A percentile compares a stretch with the other conserved stretches of the same genome.
phyloP scores from a whole-genome alignment of 2,888 invertebrate genomes.

The Bellardia pandia region DNA sequence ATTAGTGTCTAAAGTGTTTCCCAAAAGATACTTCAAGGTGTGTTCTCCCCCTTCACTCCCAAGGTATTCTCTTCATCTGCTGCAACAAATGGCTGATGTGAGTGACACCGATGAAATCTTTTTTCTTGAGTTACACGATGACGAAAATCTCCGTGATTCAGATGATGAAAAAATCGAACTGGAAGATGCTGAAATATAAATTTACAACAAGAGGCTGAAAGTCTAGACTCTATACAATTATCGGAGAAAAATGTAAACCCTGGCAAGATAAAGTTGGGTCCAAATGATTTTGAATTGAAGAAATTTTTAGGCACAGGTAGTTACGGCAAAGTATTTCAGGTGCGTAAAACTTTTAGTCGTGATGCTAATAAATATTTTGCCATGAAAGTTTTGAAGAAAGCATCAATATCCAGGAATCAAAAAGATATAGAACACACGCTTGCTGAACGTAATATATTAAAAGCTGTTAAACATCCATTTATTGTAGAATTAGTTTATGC shows the following conservation, averaged over 20 bases:
- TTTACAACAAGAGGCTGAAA: constrained; percentile 83
- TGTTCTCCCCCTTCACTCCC: constrained; percentile 33
- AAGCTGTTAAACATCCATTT: no score
- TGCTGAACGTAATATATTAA: no score
- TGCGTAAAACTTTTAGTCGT: constrained; percentile 95
- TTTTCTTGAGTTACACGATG: constrained; percentile 94
- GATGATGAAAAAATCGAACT: constrained; percentile 95
- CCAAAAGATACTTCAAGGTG: constrained; percentile 67
- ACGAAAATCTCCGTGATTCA: constrained; percentile 88
- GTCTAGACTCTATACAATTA: constrained; percentile 87
- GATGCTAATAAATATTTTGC: constrained; percentile 98
- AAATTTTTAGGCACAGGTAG: no score
- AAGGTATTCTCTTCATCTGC: constrained; percentile 36
- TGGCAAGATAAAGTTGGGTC: no score
- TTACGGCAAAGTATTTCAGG: constrained; percentile 98
- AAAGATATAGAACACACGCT: no score
- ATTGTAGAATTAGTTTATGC: no score
- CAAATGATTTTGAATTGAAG: no score
- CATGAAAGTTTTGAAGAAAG: constrained; percentile 99
- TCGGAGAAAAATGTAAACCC: constrained; percentile 76
- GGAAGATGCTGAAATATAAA: constrained; percentile 87
- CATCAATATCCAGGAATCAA: constrained; percentile 97
- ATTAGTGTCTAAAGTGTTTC: constrained; percentile 57
- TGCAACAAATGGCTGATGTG: constrained; percentile 81
- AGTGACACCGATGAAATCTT: constrained; percentile 89